phyloP scores from a whole-genome alignment of 2,888 invertebrate genomes.

The Diarsia brunnea region DNA sequence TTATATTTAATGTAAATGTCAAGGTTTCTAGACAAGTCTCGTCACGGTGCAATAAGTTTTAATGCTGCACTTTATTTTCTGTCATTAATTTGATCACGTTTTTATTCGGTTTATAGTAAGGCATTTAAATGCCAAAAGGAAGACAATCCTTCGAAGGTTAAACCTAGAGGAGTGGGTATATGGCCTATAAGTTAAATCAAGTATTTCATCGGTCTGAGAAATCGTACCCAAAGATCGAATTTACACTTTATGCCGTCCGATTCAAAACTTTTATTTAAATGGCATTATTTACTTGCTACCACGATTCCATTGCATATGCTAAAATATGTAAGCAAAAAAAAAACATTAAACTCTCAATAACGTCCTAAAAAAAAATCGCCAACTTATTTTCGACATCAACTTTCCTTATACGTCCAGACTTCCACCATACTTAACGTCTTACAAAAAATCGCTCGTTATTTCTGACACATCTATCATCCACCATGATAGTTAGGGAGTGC shows the following conservation, averaged over 20 bases:
- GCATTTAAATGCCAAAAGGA: slow-evolving; percentile 24
- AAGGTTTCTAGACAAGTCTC: slow-evolving; percentile 22
- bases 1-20: slow-evolving; percentile 36
- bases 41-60: slow-evolving; percentile 18
- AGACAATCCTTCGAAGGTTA: neutral
- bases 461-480: slow-evolving; percentile 56
- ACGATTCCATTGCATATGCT: no score
- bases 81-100: slow-evolving; percentile 36
- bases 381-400: slow-evolving; percentile 8
- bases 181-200: neutral
- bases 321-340: neutral
- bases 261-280: no score
- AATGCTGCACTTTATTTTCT: slow-evolving; percentile 35
- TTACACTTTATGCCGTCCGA: neutral
- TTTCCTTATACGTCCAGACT: slow-evolving; percentile 23
- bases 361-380: neutral
- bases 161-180: neutral
- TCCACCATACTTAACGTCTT: slow-evolving; percentile 16
- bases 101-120: slow-evolving; percentile 7
- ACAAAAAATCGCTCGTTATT: slow-evolving; percentile 49
- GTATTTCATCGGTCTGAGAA: neutral
- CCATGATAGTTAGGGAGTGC: slow-evolving; percentile 38
- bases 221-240: neutral
- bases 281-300: neutral
- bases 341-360: neutral